These are phyloP conservation scores for Parnassius orleans DNA, from an alignment of 2,888 invertebrate species.

Conservation along the genomic window DNA sequence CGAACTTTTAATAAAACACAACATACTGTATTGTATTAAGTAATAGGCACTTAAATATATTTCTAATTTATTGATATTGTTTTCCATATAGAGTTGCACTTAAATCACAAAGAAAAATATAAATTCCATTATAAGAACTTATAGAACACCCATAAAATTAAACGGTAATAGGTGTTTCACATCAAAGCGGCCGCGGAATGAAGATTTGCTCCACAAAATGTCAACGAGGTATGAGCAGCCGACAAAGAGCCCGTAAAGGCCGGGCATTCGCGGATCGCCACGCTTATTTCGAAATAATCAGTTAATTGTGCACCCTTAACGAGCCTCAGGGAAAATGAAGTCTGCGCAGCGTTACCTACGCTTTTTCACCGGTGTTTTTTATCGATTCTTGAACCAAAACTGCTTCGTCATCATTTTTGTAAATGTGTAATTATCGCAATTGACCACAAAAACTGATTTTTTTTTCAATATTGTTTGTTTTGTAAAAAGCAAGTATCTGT, in stretches of 20 bases:
- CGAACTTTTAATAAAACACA: too few relatives aligned
- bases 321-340: constrained; percentile 40
- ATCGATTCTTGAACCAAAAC: neutral
- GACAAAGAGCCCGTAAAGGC: constrained; percentile 59
- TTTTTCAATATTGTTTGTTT: too few relatives aligned
- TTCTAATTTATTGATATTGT: neutral
- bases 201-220: constrained; percentile 78
- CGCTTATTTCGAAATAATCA: constrained; percentile 65
- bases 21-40: too few relatives aligned
- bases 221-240: constrained; percentile 61
- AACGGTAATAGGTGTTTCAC: constrained; percentile 59
- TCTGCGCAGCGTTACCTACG: constrained; percentile 33
- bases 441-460: too few relatives aligned
- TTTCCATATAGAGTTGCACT: neutral
- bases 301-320: constrained; percentile 66
- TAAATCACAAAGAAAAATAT: constrained; percentile 15
- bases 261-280: constrained; percentile 56
- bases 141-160: constrained; percentile 61
- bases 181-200: constrained; percentile 76
- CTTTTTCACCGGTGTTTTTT: constrained; percentile 4
- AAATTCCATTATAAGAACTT: constrained; percentile 44
- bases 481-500: too few relatives aligned
- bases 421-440: neutral
- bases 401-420: neutral
- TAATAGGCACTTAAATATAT: neutral